Percentiles rank a stretch among this genome's conserved stretches.
phyloP scores from a whole-genome alignment of 2,113 vertebrate genomes.

The Trochalopteron elliotii region DNA sequence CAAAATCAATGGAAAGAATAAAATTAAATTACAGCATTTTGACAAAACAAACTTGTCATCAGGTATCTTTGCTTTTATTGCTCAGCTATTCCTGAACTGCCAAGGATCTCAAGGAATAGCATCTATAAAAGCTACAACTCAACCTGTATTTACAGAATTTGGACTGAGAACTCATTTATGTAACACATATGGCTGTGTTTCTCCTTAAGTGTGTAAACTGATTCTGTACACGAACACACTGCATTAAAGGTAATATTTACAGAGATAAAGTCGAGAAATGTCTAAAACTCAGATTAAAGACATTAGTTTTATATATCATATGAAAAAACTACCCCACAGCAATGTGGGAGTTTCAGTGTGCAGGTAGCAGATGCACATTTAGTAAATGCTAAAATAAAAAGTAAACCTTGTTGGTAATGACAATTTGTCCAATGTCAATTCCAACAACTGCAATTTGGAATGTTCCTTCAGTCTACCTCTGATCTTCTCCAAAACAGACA shows the following conservation, averaged over 20 bases:
- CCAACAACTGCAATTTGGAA: neutral
- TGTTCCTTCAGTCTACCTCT: neutral
- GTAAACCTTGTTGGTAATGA: neutral
- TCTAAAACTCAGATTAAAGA: neutral
- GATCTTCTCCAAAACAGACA: neutral
- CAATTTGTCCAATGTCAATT: neutral
- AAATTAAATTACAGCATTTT: neutral
- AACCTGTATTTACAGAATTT: neutral
- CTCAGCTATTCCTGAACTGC: neutral
- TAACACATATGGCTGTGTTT: neutral
- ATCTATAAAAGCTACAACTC: neutral
- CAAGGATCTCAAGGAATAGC: neutral
- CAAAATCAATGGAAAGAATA: neutral
- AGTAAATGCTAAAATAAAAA: neutral
- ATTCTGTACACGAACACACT: neutral
- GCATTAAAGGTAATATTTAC: neutral
- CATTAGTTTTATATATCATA: neutral
- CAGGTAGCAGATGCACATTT: neutral
- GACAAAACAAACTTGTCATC: neutral
- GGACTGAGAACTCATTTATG: neutral
- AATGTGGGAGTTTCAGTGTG: neutral
- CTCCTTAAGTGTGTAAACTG: neutral
- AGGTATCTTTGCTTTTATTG: neutral
- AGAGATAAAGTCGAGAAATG: neutral
- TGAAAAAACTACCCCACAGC: neutral